Conservation (phyloP, 1,140 invertebrate species). For the Lordiphosa stackelbergi region DNA sequence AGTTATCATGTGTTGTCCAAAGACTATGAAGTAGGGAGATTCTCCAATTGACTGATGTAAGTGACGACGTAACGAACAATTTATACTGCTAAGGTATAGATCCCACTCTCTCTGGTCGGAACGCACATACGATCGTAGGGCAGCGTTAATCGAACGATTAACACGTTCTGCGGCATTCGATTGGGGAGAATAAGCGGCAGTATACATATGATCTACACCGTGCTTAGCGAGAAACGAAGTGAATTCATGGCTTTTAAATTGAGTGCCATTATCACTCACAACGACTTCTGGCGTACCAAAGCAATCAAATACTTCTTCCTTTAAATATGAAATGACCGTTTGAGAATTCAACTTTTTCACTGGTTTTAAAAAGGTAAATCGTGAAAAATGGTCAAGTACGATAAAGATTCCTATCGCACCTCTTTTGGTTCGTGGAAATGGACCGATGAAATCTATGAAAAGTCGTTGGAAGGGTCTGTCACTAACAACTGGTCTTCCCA, state of each 20-base stretch:
- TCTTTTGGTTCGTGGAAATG: conserved; percentile 1
- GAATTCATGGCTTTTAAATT: too few relatives aligned
- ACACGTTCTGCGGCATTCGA: too few relatives aligned
- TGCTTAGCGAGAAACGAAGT: too few relatives aligned
- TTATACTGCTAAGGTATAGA: conserved; percentile 3
- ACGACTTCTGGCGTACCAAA: too few relatives aligned
- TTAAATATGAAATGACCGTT: too few relatives aligned
- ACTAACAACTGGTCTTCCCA: neutral
- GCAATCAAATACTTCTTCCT: too few relatives aligned
- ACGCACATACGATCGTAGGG: too few relatives aligned
- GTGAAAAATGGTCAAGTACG: conserved; percentile 8
- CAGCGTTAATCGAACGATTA: too few relatives aligned
- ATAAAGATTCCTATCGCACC: conserved; percentile 5
- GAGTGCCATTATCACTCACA: too few relatives aligned
- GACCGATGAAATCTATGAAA: conserved; percentile 17
- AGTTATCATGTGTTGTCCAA: conserved; percentile 16
- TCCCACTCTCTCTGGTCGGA: too few relatives aligned
- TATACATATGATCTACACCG: neutral
- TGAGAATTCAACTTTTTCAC: conserved; percentile 4
- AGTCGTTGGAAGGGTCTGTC: conserved; percentile 4
- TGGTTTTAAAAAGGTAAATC: conserved; percentile 14
- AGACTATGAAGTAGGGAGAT: conserved; percentile 6
- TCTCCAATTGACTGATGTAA: conserved; percentile 16
- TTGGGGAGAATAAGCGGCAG: too few relatives aligned
- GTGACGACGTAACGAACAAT: conserved; percentile 1